A percentile compares a stretch with the other conserved stretches of the same genome.
These are phyloP conservation scores for Lates japonicus DNA, from an alignment of 2,797 vertebrate species.

Conservation along the genomic window DNA sequence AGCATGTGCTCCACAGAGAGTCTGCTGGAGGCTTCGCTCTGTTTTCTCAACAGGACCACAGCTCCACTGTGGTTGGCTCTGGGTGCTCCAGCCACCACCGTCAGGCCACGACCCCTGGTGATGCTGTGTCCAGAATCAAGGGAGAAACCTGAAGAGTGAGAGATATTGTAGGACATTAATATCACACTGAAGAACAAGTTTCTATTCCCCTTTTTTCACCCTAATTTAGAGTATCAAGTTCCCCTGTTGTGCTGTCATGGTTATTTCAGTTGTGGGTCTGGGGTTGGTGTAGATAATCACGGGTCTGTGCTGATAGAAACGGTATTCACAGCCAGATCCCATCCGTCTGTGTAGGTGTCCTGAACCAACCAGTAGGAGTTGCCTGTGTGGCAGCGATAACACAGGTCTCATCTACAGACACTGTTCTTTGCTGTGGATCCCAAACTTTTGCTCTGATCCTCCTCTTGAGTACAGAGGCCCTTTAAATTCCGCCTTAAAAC, in stretches of 20 bases:
- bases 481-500: too few relatives aligned
- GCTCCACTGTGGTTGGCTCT: slow-evolving; percentile 96
- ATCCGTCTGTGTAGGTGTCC: slow-evolving; percentile 34
- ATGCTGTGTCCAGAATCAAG: slow-evolving; percentile 94
- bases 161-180: background rate
- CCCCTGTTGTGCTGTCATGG: background rate
- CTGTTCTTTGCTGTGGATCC: background rate
- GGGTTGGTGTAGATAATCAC: background rate
- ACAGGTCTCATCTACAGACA: background rate
- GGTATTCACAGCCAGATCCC: too few relatives aligned
- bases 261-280: background rate
- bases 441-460: background rate
- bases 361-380: slow-evolving; percentile 63
- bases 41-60: slow-evolving; percentile 91
- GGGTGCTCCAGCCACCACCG: slow-evolving; percentile 96
- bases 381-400: background rate
- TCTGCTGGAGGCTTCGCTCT: slow-evolving; percentile 72
- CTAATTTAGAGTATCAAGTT: background rate
- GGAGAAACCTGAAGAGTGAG: slow-evolving; percentile 90
- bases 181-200: background rate
- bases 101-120: slow-evolving; percentile 86
- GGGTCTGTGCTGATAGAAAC: background rate
- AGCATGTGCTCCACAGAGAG: slow-evolving; percentile 88
- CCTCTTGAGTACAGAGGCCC: background rate
- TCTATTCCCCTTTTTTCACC: background rate